Conservation (phyloP, 2,888 invertebrate genomes). For the Luffia ferchaultella region DNA sequence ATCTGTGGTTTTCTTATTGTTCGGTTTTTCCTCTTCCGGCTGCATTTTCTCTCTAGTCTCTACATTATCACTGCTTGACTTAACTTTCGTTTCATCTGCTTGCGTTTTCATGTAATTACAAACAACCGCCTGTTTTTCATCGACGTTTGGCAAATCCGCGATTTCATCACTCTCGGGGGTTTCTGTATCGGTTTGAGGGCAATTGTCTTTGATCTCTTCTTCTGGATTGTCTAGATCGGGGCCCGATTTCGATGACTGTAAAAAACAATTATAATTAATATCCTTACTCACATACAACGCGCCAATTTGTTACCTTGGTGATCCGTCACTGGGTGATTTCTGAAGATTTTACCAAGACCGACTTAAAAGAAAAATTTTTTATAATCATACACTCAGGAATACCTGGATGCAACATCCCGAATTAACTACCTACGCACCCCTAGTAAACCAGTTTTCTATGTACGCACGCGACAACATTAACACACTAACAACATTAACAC, state of each 20-base stretch:
- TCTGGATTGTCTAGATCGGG: conserved; percentile 27
- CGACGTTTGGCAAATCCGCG: not conserved
- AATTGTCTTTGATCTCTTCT: conserved; percentile 23
- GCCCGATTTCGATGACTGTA: conserved; percentile 34
- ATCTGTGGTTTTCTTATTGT: not conserved
- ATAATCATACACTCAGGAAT: not conserved
- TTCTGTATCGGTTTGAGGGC: conserved; percentile 32
- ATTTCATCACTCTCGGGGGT: not conserved
- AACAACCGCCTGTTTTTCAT: not conserved
- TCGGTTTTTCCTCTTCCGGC: conserved; percentile 6
- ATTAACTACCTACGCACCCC: no score
- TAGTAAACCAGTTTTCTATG: no score
- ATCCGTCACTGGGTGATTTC: no score
- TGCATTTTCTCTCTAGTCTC: not conserved
- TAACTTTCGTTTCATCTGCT: conserved; percentile 2
- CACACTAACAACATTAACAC: no score
- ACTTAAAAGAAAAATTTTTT: not conserved
- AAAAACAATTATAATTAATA: conserved; percentile 8
- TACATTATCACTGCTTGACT: conserved; percentile 1
- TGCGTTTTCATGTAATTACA: not conserved
- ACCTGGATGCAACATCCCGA: no score
- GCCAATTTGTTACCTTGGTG: no score
- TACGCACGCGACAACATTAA: no score
- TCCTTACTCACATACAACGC: no score
- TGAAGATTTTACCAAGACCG: not conserved